A percentile compares a stretch with the other conserved stretches of the same genome.
These are phyloP conservation scores for Heliangelus exortis DNA, from an alignment of 2,797 vertebrate genomes.

Conservation along the genomic window DNA sequence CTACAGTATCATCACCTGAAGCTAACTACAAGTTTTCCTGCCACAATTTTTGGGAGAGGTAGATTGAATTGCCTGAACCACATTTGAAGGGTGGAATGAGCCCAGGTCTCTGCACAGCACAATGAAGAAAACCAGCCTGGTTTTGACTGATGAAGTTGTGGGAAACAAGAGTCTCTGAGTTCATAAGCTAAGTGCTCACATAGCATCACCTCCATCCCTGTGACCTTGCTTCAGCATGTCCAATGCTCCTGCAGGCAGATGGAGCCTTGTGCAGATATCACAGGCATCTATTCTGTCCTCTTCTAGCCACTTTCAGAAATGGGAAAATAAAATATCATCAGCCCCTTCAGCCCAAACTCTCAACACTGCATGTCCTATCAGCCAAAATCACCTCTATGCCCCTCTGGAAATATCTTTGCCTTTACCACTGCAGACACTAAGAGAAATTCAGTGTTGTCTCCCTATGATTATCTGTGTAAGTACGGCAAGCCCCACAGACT, in stretches of 20 bases:
- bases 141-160: neutral
- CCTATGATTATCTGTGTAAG: neutral
- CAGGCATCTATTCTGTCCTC: neutral
- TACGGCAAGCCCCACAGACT: neutral
- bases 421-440: neutral
- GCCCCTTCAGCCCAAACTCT: neutral
- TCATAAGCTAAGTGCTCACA: fast-evolving
- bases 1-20: too few species aligned
- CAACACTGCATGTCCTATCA: neutral
- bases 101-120: neutral
- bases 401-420: neutral
- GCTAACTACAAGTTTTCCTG: too few species aligned
- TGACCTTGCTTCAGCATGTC: fast-evolving
- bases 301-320: neutral
- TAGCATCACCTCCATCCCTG: neutral
- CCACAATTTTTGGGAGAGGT: too few species aligned
- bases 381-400: neutral
- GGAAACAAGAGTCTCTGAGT: neutral
- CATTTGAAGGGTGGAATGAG: too few species aligned
- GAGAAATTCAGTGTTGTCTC: neutral
- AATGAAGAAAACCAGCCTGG: neutral
- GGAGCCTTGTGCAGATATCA: fast-evolving
- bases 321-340: neutral
- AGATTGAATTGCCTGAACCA: too few species aligned
- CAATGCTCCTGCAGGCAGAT: neutral